Percentiles rank a stretch among this genome's conserved stretches.
Conservation (phyloP, 2,113 vertebrate genomes). For the Bubo bubo region DNA sequence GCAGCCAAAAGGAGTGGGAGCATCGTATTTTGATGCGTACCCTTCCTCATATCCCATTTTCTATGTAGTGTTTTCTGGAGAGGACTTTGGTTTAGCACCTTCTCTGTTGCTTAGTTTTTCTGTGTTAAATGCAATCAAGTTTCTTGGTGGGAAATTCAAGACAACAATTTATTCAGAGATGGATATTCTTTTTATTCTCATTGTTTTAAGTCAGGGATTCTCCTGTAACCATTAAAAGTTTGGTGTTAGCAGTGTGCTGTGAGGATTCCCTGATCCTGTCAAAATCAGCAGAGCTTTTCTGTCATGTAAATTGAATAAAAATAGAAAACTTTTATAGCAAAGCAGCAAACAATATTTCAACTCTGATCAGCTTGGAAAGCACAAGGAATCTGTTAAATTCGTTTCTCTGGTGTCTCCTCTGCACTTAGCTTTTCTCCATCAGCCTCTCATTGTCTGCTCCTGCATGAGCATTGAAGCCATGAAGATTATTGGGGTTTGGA, state of each 20-base stretch:
- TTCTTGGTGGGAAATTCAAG: background rate
- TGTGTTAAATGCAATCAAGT: background rate
- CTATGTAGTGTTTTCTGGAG: background rate
- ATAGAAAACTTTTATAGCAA: background rate
- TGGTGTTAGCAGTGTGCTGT: background rate
- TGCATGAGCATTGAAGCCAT: background rate
- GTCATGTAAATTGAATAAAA: background rate
- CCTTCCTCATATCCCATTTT: background rate
- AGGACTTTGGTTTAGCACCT: background rate
- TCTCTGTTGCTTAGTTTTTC: background rate
- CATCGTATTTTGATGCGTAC: fast-evolving
- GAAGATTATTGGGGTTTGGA: too few species aligned
- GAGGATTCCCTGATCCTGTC: background rate
- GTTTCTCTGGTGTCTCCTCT: background rate
- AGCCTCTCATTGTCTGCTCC: background rate
- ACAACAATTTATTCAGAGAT: background rate
- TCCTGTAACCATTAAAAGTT: background rate
- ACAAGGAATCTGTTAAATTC: background rate
- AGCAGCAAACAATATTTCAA: background rate
- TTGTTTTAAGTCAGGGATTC: background rate
- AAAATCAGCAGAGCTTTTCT: background rate
- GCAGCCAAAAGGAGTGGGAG: background rate
- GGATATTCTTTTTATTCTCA: background rate
- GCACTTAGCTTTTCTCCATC: background rate
- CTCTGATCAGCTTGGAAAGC: background rate